phyloP scores from a whole-genome alignment of 1,140 invertebrate genomes.

The Megalopta genalis region DNA sequence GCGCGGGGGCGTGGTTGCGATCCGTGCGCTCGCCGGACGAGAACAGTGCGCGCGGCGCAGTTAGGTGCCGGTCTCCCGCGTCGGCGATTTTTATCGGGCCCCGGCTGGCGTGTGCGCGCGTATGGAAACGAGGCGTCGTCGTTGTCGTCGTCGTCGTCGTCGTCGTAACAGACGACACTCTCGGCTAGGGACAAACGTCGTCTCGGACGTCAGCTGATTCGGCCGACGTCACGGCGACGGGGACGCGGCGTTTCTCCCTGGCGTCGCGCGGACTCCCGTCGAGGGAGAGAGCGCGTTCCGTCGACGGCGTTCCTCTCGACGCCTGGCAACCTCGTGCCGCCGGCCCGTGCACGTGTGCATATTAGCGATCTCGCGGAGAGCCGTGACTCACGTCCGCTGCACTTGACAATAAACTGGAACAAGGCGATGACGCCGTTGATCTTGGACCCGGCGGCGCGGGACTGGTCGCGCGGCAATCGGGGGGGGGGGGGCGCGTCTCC shows the following conservation, averaged over 20 bases:
- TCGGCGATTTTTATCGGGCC: neutral
- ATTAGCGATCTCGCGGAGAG: neutral
- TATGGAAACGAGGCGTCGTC: constrained; percentile 2
- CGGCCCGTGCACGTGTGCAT: constrained; percentile 4
- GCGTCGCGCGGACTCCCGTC: constrained; percentile 34
- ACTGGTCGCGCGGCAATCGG: neutral
- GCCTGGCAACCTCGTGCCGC: constrained; percentile 11
- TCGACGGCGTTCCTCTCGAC: constrained; percentile 35
- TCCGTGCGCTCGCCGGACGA: neutral
- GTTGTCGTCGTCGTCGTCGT: no score
- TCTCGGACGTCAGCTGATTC: constrained; percentile 64
- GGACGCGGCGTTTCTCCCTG: constrained; percentile 53
- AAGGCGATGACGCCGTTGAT: constrained; percentile 34
- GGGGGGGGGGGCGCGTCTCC: no score
- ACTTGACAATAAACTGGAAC: constrained; percentile 60
- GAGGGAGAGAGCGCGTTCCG: constrained; percentile 47
- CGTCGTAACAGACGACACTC: neutral
- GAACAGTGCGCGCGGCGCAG: neutral
- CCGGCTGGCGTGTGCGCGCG: neutral
- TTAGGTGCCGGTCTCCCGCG: no score
- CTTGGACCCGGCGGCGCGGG: constrained; percentile 16
- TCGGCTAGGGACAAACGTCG: constrained; percentile 23
- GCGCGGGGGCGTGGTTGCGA: no score
- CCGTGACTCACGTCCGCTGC: constrained; percentile 50
- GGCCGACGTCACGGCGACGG: constrained; percentile 61